Base-by-base conservation (phyloP, 1,140 invertebrate genomes). In the Drosophila sechellia region DNA sequence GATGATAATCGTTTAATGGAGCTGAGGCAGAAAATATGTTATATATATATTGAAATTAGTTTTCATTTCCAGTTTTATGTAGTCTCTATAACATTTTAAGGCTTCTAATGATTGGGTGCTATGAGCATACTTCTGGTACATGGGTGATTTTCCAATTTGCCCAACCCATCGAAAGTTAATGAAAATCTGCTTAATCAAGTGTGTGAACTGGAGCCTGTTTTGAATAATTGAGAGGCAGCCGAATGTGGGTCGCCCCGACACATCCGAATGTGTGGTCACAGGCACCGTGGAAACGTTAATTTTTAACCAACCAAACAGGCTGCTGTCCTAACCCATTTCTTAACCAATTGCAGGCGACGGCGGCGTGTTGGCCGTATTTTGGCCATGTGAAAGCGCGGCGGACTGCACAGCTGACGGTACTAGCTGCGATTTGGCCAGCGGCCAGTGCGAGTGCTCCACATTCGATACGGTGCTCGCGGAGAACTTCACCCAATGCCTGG, bases 361-460 rank as follows among this genome's bases (percentile, higher is more conserved):
- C 53, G 83, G 79, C 72, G 83, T 54, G 45, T 61, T 60, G 63
- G 90, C 86, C 52, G 71, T 87, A 37, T 61, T 79, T 69, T 92
- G 91, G 91, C 81, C 91, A 91, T 92, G 91, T 90, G 77, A 86
- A 65, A 74, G 53, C 53, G 54, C 79, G 49, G 58, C 17, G 39
- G 91, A 92, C 54, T 92, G 91, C 77, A 90, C 84, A 71, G 85
- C 91, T 65, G 69, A 74, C 49, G 74, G 79, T 55, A 75, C 90
- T 61, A 78, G 66, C 52, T 92, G 91, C 60, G 77, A 77, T 49
- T 34, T 52, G 27, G 75, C 57, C 25, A 54, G 60, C 25, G 75
- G 77, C 53, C 61, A 58, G 49, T 92, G 91, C 64, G 64, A 66
- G 56, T 92, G 91, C 55, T 42, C 65, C 56, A 70, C 66, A 49